Base-by-base conservation (phyloP, 2,888 invertebrate genomes). In the Aethes cnicana region DNA sequence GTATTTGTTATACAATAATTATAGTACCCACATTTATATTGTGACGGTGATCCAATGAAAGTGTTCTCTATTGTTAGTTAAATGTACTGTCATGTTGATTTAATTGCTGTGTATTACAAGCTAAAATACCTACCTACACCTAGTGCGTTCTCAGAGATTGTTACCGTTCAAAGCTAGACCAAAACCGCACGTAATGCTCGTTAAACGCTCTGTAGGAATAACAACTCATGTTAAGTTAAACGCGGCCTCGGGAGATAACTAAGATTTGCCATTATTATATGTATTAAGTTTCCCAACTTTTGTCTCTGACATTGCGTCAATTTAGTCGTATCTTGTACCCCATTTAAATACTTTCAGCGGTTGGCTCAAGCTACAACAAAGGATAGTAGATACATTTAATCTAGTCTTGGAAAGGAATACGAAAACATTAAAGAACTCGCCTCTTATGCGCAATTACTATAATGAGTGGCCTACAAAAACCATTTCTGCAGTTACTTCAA, bases 341-440 rank as follows among this genome's bases (percentile, higher is more conserved):
- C n/a, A n/a, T 62, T 64, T 49, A 57, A 66, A 68, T 72, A 72
- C 69, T 66, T 68, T 68, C 69, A 68, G 68, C 71, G 61, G 64
- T 63, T 69, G 64, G 66, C 69, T 65, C 65, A 66, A 71, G 69
- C 65, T 66, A 58, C 62, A 69, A 66, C 62, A 63, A 66, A 67
- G 67, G 66, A 61, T 70, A 67, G 60, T 69, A 67, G 68, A 72
- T 68, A 67, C 69, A 70, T 74, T 70, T 66, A 72, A 68, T 72
- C 66, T 70, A 68, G 63, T 64, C 63, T 67, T 63, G 62, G 61
- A 60, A 59, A 46, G 39, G 44, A 59, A 64, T 68, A 63, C 64
- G 64, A 68, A 61, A 68, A 69, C 68, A 64, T 62, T 67, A 67
- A 73, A 68, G 64, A 68, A 46, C 53, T 36, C 55, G 61, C 62